A percentile compares a stretch with the other conserved stretches of the same genome.
Conservation (phyloP, 2,797 vertebrate genomes). For the Chrysolophus pictus region DNA sequence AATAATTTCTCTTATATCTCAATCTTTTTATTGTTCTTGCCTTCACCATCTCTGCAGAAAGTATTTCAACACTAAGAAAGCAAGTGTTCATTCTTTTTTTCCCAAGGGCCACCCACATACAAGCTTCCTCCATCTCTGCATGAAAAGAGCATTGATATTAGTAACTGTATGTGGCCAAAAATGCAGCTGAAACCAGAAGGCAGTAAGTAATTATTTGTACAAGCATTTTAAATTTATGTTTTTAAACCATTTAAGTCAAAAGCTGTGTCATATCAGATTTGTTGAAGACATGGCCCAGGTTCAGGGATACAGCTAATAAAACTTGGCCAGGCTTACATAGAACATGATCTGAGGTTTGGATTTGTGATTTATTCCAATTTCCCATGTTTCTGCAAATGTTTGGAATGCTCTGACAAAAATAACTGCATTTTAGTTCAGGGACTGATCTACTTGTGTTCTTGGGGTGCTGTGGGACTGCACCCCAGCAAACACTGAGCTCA, state of each 20-base stretch:
- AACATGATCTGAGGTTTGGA: background rate
- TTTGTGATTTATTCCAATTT: background rate
- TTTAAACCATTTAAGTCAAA: constrained; percentile 16
- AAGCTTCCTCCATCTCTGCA: background rate
- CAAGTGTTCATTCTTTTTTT: background rate
- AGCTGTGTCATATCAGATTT: background rate
- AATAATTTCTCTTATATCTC: constrained; percentile 10
- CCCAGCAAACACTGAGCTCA: background rate
- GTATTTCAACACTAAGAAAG: background rate
- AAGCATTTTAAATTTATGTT: background rate
- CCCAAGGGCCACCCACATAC: background rate
- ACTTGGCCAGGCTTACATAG: background rate
- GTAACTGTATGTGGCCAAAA: background rate
- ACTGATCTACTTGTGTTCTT: background rate
- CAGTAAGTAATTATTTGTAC: background rate
- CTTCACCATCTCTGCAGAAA: background rate
- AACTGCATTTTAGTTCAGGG: background rate
- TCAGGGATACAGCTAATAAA: background rate
- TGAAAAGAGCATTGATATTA: background rate
- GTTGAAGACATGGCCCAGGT: background rate
- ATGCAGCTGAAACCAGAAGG: background rate
- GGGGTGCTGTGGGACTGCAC: background rate
- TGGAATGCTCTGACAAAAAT: background rate
- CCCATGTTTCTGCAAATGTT: background rate
- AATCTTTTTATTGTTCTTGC: background rate